Percentiles rank a stretch among this genome's conserved stretches.
Evolutionary conservation across 2,797 vertebrate genomes (phyloP).

Genomic region (Lithobates pipiens): DNA sequence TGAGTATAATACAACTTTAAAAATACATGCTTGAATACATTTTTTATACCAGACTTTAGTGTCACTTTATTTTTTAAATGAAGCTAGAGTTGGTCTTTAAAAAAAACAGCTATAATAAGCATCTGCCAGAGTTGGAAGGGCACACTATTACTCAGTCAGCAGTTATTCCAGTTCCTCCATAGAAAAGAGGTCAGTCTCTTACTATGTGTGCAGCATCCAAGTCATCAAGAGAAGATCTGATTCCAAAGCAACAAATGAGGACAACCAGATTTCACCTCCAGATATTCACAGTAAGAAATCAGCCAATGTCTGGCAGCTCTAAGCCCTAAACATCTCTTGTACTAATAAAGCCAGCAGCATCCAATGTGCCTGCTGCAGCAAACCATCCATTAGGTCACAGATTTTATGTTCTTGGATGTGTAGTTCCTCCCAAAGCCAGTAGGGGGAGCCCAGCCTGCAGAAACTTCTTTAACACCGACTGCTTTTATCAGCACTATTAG

Average conservation of each 20-base stretch:
- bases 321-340: background rate
- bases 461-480: constrained; percentile 70
- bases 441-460: constrained; percentile 78
- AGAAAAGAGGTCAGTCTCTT: too few species aligned
- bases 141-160: too few species aligned
- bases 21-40: too few species aligned
- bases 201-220: background rate
- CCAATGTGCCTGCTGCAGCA: background rate
- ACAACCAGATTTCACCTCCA: background rate
- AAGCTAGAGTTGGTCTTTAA: too few species aligned
- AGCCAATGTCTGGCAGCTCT: background rate
- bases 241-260: background rate
- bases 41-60: too few species aligned
- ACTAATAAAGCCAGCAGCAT: background rate
- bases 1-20: too few species aligned
- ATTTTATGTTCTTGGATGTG: background rate
- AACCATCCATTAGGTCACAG: background rate
- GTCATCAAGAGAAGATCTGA: background rate
- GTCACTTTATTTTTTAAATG: too few species aligned
- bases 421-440: constrained; percentile 69
- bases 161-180: too few species aligned
- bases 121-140: too few species aligned
- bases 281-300: background rate
- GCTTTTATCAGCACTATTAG: constrained; percentile 62
- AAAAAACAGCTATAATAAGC: too few species aligned